Conservation (phyloP, 2,113 vertebrate genomes). For the Hydropotes inermis region DNA sequence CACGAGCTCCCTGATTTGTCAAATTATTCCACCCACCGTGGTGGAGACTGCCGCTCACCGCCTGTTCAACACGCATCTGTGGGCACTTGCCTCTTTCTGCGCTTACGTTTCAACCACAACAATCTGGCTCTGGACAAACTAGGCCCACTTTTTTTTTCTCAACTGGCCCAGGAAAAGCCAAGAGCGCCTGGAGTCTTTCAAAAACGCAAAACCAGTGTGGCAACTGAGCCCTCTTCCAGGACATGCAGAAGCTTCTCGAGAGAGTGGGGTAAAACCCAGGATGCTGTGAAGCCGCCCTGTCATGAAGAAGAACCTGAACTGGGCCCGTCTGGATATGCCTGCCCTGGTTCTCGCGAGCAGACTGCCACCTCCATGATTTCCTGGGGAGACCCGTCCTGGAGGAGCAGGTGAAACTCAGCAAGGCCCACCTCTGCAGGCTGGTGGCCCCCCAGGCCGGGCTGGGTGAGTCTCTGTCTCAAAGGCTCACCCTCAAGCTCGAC, state of each 20-base stretch:
- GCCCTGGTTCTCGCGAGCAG: neutral
- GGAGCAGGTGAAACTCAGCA: neutral
- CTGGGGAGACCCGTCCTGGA: neutral
- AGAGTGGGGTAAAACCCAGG: neutral
- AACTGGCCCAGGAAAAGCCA: neutral
- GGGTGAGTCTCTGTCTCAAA: neutral
- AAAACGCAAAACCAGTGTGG: neutral
- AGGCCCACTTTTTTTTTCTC: neutral
- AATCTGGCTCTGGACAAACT: too few species aligned
- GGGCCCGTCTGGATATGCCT: neutral
- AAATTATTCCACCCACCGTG: neutral
- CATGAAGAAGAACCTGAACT: neutral
- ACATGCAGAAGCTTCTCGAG: neutral
- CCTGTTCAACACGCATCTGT: neutral
- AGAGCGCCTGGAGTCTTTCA: neutral
- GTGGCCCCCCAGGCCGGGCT: neutral
- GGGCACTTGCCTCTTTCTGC: neutral
- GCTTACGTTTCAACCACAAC: neutral
- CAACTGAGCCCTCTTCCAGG: neutral
- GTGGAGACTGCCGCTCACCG: neutral
- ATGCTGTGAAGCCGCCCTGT: neutral
- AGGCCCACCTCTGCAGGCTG: neutral
- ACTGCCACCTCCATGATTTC: neutral
- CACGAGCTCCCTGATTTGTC: neutral
- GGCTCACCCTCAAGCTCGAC: neutral